Evolutionary conservation across 2,888 invertebrate species (phyloP), one percentile per base, ranked within the genome.

Genomic region (Trichogramma evanescens): DNA sequence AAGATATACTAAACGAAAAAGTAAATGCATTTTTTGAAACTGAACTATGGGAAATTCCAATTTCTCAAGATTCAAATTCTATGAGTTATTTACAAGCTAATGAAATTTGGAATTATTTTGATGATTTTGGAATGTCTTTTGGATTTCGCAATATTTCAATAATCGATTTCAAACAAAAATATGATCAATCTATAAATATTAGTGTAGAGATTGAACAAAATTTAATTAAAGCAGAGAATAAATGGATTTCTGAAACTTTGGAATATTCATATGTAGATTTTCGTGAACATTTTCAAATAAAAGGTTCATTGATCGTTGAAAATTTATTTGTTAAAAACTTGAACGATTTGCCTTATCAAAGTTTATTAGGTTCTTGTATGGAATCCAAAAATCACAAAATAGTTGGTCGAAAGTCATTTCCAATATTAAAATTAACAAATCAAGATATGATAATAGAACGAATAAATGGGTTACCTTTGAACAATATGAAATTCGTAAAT

Each of bases 401-500:
- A 49, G 56, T 62, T 5, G 69, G 67, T 1, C 10, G 59, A 4
- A 72, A 71, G 56, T 60, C 43, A 4, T 72, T 72, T 51, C 66
- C 69, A 10, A 63, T 63, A 0, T 65, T 74, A 50, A 66, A 69
- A 4, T 58, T 55, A 42, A 38, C 41, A 1, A 66, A 72, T 39
- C 66, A 71, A 39, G 67, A 70, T 50, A 60, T 77, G 3, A 63
- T 68, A 56, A 66, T 75, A 7, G 58, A 63, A 5, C 66, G 57
- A 26, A 64, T 81, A 41, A 78, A 79, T 62, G 74, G 70, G 3
- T 64, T 75, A 8, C 68, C 71, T 1, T 64, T 74, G 2, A 63
- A 71, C 2, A 49, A 69, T 10, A 67, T 79, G 26, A 63, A 74
- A 2, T 70, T 74, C 49, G 73, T 77, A 62, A 26, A 26, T 26